Conservation (phyloP, 2,113 vertebrate genomes). For the Gymnarchus niloticus region DNA sequence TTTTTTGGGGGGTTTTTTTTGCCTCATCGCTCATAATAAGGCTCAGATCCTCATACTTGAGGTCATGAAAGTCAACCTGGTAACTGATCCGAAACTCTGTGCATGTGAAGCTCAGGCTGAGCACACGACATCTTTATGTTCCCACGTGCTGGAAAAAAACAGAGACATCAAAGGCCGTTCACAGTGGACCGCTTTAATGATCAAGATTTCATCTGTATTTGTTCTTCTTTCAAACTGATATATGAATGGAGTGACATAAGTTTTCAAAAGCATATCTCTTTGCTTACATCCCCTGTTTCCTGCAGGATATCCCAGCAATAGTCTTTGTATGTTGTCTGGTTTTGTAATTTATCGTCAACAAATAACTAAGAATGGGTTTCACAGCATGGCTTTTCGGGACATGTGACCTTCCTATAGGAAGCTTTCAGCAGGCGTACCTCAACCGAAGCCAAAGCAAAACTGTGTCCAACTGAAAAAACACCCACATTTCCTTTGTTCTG, state of each 20-base stretch:
- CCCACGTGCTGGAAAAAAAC: background rate
- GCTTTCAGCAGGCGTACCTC: background rate
- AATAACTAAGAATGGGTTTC: background rate
- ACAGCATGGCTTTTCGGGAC: background rate
- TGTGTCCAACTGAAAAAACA: too few species aligned
- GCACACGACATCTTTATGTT: background rate
- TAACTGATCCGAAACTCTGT: too few species aligned
- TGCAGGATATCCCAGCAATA: slow-evolving; percentile 2
- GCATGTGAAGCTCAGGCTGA: too few species aligned
- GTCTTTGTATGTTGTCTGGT: background rate
- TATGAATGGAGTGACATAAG: background rate
- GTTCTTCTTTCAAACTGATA: background rate
- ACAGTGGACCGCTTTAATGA: background rate
- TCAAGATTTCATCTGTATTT: background rate
- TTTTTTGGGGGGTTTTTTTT: too few species aligned
- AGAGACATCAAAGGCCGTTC: background rate
- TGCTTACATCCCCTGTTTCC: background rate
- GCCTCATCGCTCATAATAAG: too few species aligned
- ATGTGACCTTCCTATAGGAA: background rate
- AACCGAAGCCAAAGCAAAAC: background rate
- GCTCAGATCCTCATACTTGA: too few species aligned
- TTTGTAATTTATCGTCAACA: background rate
- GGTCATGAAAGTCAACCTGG: too few species aligned
- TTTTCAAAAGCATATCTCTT: background rate
- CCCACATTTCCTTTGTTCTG: background rate